phyloP scores from a whole-genome alignment of 2,113 vertebrate species.

The Cranoglanis bouderius region DNA sequence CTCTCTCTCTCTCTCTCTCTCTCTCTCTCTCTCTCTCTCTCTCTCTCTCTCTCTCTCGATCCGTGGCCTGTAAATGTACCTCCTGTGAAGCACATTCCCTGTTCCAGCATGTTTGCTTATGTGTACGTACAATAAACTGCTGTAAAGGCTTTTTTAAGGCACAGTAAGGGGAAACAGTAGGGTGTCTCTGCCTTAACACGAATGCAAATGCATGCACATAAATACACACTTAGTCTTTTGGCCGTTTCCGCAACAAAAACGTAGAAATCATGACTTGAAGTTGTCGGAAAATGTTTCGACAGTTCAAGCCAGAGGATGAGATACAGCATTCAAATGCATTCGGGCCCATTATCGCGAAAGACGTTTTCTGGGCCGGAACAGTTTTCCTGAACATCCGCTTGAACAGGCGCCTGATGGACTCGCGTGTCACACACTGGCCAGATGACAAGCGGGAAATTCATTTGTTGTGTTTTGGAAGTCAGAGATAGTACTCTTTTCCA shows the following conservation, averaged over 20 bases:
- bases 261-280: background rate
- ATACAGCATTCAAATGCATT: background rate
- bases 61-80: slow-evolving; percentile 38
- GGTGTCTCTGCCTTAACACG: background rate
- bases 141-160: slow-evolving; percentile 22
- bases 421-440: background rate
- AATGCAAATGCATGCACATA: background rate
- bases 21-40: background rate
- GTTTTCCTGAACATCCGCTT: slow-evolving; percentile 5
- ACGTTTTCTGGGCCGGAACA: background rate
- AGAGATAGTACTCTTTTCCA: slow-evolving; percentile 29
- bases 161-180: slow-evolving; percentile 4
- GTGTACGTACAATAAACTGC: background rate
- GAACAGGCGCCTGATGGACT: slow-evolving; percentile 17
- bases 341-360: background rate
- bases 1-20: no score
- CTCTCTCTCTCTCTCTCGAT: background rate
- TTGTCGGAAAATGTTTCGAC: background rate
- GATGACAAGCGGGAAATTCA: slow-evolving; percentile 6
- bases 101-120: slow-evolving; percentile 52
- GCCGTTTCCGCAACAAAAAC: background rate
- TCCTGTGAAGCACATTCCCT: slow-evolving; percentile 41
- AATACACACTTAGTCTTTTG: background rate
- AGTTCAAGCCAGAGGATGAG: background rate
- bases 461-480: slow-evolving; percentile 34